A percentile compares a stretch with the other conserved stretches of the same genome.
Conservation (phyloP, 2,797 vertebrate species). For the Halcyon leucocephala region DNA sequence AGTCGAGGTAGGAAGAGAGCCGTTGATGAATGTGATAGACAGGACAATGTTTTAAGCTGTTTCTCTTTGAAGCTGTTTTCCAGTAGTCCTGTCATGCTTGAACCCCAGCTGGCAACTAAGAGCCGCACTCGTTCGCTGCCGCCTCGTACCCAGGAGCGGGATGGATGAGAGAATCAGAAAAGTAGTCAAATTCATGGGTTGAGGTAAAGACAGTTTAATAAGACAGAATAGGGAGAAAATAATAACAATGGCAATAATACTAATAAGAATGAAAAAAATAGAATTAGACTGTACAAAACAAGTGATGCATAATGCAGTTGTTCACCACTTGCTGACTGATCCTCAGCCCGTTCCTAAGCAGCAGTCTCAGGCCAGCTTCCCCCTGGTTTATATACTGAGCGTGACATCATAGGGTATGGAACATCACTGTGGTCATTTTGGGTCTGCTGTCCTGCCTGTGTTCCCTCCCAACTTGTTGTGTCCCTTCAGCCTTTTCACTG, state of each 20-base stretch:
- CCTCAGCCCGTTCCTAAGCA: neutral
- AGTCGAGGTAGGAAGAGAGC: neutral
- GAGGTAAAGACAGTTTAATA: neutral
- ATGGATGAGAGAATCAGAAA: neutral
- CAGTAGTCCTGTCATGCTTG: rapidly evolving
- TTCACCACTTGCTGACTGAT: neutral
- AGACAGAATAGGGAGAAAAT: neutral
- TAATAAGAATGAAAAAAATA: neutral
- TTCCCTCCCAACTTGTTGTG: neutral
- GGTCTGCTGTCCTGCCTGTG: neutral
- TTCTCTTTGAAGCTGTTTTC: neutral
- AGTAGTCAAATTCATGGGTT: neutral
- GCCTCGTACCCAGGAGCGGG: neutral
- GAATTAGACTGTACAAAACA: neutral
- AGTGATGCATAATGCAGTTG: neutral
- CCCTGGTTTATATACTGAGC: neutral
- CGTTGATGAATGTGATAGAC: neutral
- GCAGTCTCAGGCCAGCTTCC: neutral
- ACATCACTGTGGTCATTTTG: neutral
- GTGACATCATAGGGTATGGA: neutral
- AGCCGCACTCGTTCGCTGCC: neutral
- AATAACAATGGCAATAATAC: neutral
- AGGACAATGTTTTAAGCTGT: neutral
- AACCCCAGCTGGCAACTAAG: neutral
- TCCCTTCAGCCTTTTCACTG: too few relatives aligned